Percentiles rank a stretch among this genome's conserved stretches.
phyloP scores from a whole-genome alignment of 2,888 invertebrate species.

The Ophioninae sp. region DNA sequence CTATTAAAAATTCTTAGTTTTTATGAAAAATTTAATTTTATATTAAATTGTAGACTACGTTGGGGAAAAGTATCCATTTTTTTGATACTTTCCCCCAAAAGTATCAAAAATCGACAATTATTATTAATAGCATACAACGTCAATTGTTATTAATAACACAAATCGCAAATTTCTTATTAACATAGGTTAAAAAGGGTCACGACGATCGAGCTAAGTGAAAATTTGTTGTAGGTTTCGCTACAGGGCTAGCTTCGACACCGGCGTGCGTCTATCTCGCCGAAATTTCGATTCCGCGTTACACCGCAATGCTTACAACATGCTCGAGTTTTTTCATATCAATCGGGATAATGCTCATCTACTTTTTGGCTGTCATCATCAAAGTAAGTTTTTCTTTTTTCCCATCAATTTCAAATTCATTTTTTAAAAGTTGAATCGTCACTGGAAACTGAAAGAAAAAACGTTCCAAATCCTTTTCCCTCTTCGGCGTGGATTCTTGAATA shows the following conservation, averaged over 20 bases:
- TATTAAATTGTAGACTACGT: too few relatives aligned
- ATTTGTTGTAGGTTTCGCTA: conserved; percentile 75
- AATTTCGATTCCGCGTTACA: conserved; percentile 78
- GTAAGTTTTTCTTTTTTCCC: conserved; percentile 65
- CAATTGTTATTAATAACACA: too few relatives aligned
- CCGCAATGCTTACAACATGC: conserved; percentile 82
- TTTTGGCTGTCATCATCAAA: conserved; percentile 80
- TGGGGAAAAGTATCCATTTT: too few relatives aligned
- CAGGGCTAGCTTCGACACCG: conserved; percentile 81
- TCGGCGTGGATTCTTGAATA: background rate
- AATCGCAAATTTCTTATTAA: too few relatives aligned
- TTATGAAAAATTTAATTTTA: too few relatives aligned
- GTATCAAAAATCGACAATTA: too few relatives aligned
- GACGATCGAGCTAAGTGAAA: too few relatives aligned
- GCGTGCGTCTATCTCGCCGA: conserved; percentile 82
- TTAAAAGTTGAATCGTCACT: background rate
- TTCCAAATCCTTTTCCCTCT: background rate
- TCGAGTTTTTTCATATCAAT: conserved; percentile 80
- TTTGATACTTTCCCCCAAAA: too few relatives aligned
- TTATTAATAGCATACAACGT: too few relatives aligned
- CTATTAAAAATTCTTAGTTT: too few relatives aligned
- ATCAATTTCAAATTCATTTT: background rate
- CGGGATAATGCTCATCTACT: conserved; percentile 81
- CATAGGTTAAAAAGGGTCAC: too few relatives aligned
- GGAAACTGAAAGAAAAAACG: background rate